Evolutionary conservation across 2,888 invertebrate genomes (phyloP), one percentile per base, ranked within the genome.

Genomic region (Periphyllus acericola): DNA sequence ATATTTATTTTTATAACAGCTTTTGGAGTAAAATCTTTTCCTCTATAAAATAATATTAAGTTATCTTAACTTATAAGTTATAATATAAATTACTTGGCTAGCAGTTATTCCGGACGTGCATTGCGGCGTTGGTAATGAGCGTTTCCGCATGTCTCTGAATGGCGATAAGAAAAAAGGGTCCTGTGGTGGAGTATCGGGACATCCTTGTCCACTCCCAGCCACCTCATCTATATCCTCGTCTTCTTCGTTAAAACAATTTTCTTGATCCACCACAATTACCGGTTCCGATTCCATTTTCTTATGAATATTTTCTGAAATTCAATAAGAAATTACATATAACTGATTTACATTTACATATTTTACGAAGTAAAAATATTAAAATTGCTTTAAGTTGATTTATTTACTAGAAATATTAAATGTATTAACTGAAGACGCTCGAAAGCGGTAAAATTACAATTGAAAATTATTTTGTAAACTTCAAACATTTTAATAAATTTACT

Each of bases 71-170:
- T 32, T 25, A 3, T 52, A n/a, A n/a, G 52, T 32, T 25, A 3
- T 52, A n/a, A n/a, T 52, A 76, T 46, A 14, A 25, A 76, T 89
- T 82, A 92, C 92, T 93, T 96, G 96, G 90, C 96, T 96, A 72
- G 96, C 96, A 75, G 96, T 96, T 89, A 96, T 96, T 82, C 96
- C 96, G 88, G 96, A 95, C 46, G 95, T 95, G 90, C 96, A 96
- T 90, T 96, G 95, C 3, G 96, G 96, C 0, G 96, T 96, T 3
- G 96, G 96, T 90, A 96, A 92, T 40, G 96, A 96, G 91, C 96
- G 95, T 91, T 96, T 96, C 90, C 96, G 93, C 1, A 95, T 94
- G 90, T 96, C 95, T 36, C 96, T 93, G 94, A 95, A 96, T 8
- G 96, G 96, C 0, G 96, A 96, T 87, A 96, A 92, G 82, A 96